Evolutionary conservation across 2,113 vertebrate species (phyloP), one percentile per base, ranked within the genome.

Genomic region (Corynorhinus townsendii): DNA sequence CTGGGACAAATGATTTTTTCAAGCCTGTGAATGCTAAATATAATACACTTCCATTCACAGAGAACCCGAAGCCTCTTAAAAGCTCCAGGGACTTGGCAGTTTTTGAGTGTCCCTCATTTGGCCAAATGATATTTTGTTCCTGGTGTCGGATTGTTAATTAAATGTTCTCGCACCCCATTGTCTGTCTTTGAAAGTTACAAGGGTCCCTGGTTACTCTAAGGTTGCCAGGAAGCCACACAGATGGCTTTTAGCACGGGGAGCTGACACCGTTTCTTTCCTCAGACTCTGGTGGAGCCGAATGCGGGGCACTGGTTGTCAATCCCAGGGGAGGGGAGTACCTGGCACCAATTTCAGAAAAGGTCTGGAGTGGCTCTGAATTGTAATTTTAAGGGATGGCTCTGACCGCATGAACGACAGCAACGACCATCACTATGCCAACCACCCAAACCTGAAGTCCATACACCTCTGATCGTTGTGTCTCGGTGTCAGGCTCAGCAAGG

Each of bases 301-400:
- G 2, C 35, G 9, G 9, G 76, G 24, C 49, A 15, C 33, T 35
- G 49, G 69, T 22, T 15, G 10, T 71, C 28, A 17, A 0, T 45
- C 35, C 47, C 12, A 72, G 10, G 40, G 56, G 40, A 19, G 33
- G 14, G 0, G 40, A 19, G 40, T 19, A 17, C 9, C 24, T 1
- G 10, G 0, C 9, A 14, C 33, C 12, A 38, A 28, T 95, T 96
- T 95, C 69, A 68, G n/a, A 38, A 91, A 89, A 72, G 26, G 9
- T 73, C 4, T 43, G 85, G 56, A 52, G 45, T 75, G 85, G 66
- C 85, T 93, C 73, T 80, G 92, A 92, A 83, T 93, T 95, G 43
- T 89, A 86, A 95, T 54, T 4, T 16, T 5, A 38, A 17, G 33
- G 68, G 52, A 10, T 24, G 35, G 9, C 8, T 43, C 20, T 47